Conservation (phyloP, 2,888 invertebrate genomes). For the Urechis unicinctus region DNA sequence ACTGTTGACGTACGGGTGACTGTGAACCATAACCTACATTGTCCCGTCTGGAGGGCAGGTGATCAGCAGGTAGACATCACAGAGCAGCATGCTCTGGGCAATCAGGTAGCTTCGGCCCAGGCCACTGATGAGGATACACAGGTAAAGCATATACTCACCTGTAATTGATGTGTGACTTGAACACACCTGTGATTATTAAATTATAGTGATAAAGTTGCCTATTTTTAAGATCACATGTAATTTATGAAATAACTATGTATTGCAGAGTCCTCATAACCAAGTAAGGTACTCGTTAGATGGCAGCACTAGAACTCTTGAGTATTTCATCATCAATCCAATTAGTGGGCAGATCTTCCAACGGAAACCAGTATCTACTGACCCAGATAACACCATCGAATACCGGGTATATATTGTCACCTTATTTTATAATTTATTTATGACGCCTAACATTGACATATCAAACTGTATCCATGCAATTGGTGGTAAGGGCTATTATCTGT, state of each 20-base stretch:
- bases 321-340: constrained; percentile 12
- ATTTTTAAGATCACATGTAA: neutral
- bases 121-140: constrained; percentile 17
- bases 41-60: constrained; percentile 23
- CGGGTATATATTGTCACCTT: constrained; percentile 20
- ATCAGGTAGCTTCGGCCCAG: constrained; percentile 13
- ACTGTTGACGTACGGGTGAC: constrained; percentile 17
- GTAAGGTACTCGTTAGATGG: constrained; percentile 19
- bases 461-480: neutral
- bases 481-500: too few species aligned
- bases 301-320: constrained; percentile 10
- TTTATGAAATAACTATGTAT: too few species aligned
- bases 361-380: constrained; percentile 20
- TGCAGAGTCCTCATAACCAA: constrained; percentile 29
- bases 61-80: constrained; percentile 15
- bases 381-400: constrained; percentile 24
- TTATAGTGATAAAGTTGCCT: too few species aligned
- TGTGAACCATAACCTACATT: constrained; percentile 29
- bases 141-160: constrained; percentile 5
- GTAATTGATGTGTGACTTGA: neutral
- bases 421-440: neutral
- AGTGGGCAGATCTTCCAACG: constrained; percentile 19
- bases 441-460: neutral
- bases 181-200: too few species aligned
- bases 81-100: constrained; percentile 20